Conservation (phyloP, 23 tunicate species). For the Diplosoma virens region DNA sequence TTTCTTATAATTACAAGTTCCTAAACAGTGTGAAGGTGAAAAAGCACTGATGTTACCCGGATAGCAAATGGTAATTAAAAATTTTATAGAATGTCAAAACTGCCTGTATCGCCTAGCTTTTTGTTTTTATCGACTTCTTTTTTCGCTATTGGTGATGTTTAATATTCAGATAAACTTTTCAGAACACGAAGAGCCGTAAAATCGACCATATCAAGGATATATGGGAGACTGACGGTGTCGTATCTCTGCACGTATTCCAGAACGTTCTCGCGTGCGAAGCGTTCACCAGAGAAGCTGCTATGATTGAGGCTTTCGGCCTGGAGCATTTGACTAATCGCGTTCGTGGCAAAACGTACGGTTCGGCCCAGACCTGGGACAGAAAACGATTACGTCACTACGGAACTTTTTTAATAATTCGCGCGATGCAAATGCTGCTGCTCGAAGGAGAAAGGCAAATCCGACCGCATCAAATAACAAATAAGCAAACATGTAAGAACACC, state of each 20-base stretch:
- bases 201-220: conserved; percentile 72
- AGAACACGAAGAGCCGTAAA: conserved; percentile 40
- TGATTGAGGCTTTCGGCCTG: conserved; percentile 90
- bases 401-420: conserved; percentile 42
- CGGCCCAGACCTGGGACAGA: conserved; percentile 52
- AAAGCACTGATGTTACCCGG: too few relatives aligned
- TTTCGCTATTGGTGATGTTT: not conserved
- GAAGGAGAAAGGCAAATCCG: conserved; percentile 91
- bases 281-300: conserved; percentile 84
- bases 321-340: conserved; percentile 66
- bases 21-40: too few relatives aligned
- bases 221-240: conserved; percentile 69
- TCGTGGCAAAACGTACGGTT: conserved; percentile 74
- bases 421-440: conserved; percentile 69
- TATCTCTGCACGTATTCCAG: conserved; percentile 79
- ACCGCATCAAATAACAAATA: conserved; percentile 29
- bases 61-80: too few relatives aligned
- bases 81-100: too few relatives aligned
- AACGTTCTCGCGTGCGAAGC: conserved; percentile 79
- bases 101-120: too few relatives aligned
- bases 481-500: not conserved
- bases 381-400: conserved; percentile 59
- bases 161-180: not conserved
- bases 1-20: too few relatives aligned
- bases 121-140: not conserved